phyloP scores from a whole-genome alignment of 2,797 vertebrate species.

The Peromyscus nudipes region DNA sequence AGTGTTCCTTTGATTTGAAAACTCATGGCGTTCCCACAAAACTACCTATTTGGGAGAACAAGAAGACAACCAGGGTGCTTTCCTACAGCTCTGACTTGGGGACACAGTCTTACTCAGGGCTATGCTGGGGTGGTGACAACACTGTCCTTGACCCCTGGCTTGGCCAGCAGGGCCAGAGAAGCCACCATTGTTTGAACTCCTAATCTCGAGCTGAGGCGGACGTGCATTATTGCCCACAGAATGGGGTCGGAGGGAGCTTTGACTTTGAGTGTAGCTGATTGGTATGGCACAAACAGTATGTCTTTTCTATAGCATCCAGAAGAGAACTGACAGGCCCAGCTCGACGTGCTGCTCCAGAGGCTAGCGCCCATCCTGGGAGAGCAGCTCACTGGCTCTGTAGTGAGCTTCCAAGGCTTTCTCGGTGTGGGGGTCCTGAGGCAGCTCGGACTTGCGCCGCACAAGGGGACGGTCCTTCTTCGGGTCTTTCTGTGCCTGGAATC shows the following conservation, averaged over 20 bases:
- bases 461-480: slow-evolving; percentile 95
- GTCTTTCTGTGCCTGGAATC: slow-evolving; percentile 93
- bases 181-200: slow-evolving; percentile 96
- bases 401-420: slow-evolving; percentile 99
- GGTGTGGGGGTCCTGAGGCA: slow-evolving; percentile 99
- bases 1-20: slow-evolving; percentile 72
- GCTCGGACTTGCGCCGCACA: slow-evolving; percentile 96
- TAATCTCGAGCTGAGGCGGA: slow-evolving; percentile 89
- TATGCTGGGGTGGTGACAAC: slow-evolving; percentile 70
- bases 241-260: slow-evolving; percentile 89
- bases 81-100: slow-evolving; percentile 74
- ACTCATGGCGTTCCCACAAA: slow-evolving; percentile 72
- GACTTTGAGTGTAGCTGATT: slow-evolving; percentile 90
- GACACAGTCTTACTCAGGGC: slow-evolving; percentile 12
- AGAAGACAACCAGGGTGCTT: slow-evolving; percentile 70
- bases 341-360: slow-evolving; percentile 83
- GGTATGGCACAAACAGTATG: slow-evolving; percentile 94
- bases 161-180: slow-evolving; percentile 81
- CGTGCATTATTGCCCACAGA: slow-evolving; percentile 91
- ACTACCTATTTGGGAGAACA: slow-evolving; percentile 75
- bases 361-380: slow-evolving; percentile 96
- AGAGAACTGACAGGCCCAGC: slow-evolving; percentile 81
- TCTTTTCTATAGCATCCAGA: slow-evolving; percentile 90
- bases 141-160: slow-evolving; percentile 78
- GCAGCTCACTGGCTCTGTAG: slow-evolving; percentile 95